Conservation (phyloP, 2,797 vertebrate genomes). For the Hippoglossus hippoglossus region DNA sequence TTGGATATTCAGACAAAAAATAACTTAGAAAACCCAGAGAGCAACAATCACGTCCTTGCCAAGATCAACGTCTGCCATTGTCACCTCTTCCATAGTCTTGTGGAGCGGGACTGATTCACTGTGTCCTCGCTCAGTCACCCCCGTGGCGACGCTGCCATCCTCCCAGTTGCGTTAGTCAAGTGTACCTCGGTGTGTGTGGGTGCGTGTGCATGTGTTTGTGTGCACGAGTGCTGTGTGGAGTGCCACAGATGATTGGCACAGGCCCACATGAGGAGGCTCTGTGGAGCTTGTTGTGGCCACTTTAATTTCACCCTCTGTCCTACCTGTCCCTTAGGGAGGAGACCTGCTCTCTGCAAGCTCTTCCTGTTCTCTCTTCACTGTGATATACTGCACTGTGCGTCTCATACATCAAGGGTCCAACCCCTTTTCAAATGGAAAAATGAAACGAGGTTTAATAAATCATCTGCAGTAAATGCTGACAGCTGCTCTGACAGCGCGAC, state of each 20-base stretch:
- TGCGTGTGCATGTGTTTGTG: too few relatives aligned
- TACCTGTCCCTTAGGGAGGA: too few relatives aligned
- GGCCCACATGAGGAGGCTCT: neutral
- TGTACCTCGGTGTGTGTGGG: neutral
- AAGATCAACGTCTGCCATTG: neutral
- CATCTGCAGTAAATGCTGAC: neutral
- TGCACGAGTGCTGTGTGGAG: too few relatives aligned
- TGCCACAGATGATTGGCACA: slow-evolving; percentile 16
- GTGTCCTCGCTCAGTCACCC: slow-evolving; percentile 1
- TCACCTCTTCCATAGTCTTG: neutral
- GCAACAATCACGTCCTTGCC: neutral
- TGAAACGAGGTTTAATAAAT: neutral
- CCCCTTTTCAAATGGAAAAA: too few relatives aligned
- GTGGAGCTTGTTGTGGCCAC: slow-evolving; percentile 1
- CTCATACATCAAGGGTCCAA: too few relatives aligned
- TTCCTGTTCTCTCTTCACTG: too few relatives aligned
- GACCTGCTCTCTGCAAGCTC: too few relatives aligned
- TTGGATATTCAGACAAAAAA: neutral
- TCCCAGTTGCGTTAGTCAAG: neutral
- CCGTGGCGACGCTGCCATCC: slow-evolving; percentile 8
- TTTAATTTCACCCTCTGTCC: too few relatives aligned
- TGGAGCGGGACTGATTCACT: slow-evolving; percentile 12
- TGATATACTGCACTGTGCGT: too few relatives aligned
- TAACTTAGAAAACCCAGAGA: neutral
- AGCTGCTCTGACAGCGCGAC: neutral